Conservation (phyloP, 2,797 vertebrate genomes). For the Scarus forsteni region DNA sequence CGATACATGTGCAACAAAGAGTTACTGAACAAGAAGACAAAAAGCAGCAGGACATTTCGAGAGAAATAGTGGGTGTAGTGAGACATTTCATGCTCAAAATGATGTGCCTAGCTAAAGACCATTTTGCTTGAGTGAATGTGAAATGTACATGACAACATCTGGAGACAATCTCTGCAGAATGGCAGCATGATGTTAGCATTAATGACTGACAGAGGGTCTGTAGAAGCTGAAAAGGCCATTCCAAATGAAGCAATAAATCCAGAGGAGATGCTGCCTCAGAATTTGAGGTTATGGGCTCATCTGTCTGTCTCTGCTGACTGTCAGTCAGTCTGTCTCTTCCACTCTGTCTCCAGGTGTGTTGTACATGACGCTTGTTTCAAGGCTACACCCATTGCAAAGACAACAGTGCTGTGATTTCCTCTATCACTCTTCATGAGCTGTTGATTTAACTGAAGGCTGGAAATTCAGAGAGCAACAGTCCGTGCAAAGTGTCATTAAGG, state of each 20-base stretch:
- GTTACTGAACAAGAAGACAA: neutral
- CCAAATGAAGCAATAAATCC: conserved; percentile 50
- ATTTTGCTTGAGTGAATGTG: conserved; percentile 50
- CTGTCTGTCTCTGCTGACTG: conserved; percentile 19
- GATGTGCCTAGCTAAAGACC: conserved; percentile 26
- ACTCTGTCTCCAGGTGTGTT: conserved; percentile 68
- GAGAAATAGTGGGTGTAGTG: conserved; percentile 1
- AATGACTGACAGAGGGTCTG: conserved; percentile 51
- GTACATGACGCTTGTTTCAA: conserved; percentile 63
- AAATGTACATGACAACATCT: conserved; percentile 75
- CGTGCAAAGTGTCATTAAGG: conserved; percentile 2
- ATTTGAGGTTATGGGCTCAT: conserved; percentile 56
- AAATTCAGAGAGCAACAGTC: neutral
- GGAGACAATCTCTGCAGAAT: conserved; percentile 71
- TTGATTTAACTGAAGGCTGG: conserved; percentile 50
- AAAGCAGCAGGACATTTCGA: conserved; percentile 12
- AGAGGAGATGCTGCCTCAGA: conserved; percentile 40
- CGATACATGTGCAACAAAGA: neutral
- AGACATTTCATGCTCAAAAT: conserved; percentile 26
- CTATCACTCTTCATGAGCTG: conserved; percentile 48
- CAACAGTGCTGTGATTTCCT: conserved; percentile 54
- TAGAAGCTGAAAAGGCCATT: conserved; percentile 34
- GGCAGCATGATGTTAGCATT: conserved; percentile 54
- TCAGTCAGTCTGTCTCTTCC: conserved; percentile 27
- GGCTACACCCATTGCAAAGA: conserved; percentile 39